Evolutionary conservation across 2,888 invertebrate species (phyloP), one percentile per base, ranked within the genome.

Genomic region (Odiellus spinosus): DNA sequence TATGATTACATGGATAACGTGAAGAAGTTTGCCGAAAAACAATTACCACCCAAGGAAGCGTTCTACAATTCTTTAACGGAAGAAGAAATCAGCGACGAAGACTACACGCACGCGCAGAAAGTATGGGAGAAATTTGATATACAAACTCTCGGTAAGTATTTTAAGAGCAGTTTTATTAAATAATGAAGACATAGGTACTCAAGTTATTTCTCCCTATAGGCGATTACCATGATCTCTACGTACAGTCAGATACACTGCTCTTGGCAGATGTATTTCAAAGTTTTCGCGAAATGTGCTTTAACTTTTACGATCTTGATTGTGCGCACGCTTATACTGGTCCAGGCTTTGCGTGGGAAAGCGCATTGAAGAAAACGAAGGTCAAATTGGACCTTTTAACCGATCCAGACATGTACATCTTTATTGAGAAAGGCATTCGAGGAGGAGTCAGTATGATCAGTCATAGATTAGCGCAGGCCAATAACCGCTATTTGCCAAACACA

Each of bases 221-320:
- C 51, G 3, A 12, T 17, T 8, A 56, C 57, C 53, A 53, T 33
- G 54, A 56, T 47, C 19, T 59, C 2, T 61, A 61, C 46, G 15
- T 53, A 1, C 41, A 50, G 15, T 45, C 51, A 8, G 58, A 59
- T 50, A 49, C 52, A 0, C 33, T 53, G 3, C 46, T 56, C 3
- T 50, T 61, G 6, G 57, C 56, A 5, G 54, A 56, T 40, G 51
- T 58, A 1, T 59, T 61, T 48, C 54, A 60, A 48, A 51, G 48
- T 12, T 61, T 60, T 52, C 38, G 59, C 33, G 40, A 43, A 6
- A 42, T 55, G 8, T 53, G 55, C 15, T 19, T 55, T 8, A 19
- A 43, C 4, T 36, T 51, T 17, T 58, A 59, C 39, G 35, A 54
- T 12, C 47, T 59, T 2, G 59, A 61, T 46, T 55, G 56, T 2